These are phyloP conservation scores for Cottus gobio DNA, from an alignment of 2,113 vertebrate species.

Conservation along the genomic window DNA sequence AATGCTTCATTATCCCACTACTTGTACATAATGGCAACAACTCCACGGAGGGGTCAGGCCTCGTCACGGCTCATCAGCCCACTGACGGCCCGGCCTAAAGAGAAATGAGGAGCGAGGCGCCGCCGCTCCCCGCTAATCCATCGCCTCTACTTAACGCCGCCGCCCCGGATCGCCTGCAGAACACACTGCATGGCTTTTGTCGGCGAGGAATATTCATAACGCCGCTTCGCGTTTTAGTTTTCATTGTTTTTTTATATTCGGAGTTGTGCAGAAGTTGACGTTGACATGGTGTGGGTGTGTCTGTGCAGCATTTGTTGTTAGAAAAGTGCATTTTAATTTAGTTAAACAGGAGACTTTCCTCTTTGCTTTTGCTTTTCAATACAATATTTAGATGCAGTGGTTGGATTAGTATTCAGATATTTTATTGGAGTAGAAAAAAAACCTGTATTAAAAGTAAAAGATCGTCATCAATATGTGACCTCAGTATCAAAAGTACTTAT, in stretches of 20 bases:
- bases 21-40: conserved; percentile 88
- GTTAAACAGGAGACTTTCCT: not conserved
- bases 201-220: conserved; percentile 14
- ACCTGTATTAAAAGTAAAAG: not conserved
- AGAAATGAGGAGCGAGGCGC: conserved; percentile 76
- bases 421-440: not conserved
- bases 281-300: not conserved
- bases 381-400: not conserved
- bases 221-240: conserved; percentile 1
- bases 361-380: not conserved
- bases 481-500: not conserved
- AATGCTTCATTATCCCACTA: conserved; percentile 87
- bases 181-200: conserved; percentile 60
- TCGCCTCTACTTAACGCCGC: conserved; percentile 81
- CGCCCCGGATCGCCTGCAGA: conserved; percentile 58
- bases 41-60: conserved; percentile 84
- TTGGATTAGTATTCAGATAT: not conserved
- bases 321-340: not conserved
- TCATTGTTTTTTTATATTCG: not conserved
- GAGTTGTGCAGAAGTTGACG: not conserved
- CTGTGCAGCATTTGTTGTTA: not conserved
- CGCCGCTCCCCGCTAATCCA: conserved; percentile 83
- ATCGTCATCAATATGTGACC: not conserved
- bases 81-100: conserved; percentile 81
- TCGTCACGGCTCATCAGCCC: conserved; percentile 85